Evolutionary conservation across 2,888 invertebrate genomes (phyloP), one percentile per base, ranked within the genome.

Genomic region (Euphydryas editha): DNA sequence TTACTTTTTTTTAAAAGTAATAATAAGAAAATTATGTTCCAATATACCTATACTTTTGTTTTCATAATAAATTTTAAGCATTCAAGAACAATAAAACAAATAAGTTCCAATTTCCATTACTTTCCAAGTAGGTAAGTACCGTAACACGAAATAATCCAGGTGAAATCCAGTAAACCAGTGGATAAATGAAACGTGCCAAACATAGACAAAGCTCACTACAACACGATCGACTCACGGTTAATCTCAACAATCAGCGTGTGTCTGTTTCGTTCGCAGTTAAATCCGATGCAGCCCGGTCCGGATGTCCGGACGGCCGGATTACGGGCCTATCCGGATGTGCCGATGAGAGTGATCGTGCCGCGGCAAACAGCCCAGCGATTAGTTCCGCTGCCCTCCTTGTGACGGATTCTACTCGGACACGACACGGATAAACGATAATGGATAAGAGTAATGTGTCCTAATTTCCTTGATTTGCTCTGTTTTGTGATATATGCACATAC

Each of bases 231-330:
- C 73, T 73, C 70, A 73, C 77, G 77, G 80, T 87, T 89, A 89
- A 89, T 89, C 90, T 89, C 84, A 81, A 88, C 86, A 85, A 88
- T 89, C 86, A 85, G 76, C 75, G 80, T 81, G 75, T 78, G 80
- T 83, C 81, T 86, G 84, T 89, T 90, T 90, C 83, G 84, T 84
- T 85, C 83, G 76, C 85, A 87, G 87, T 74, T 86, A 86, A 87
- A 85, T 81, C 86, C 83, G 77, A 73, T 72, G 72, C 71, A 72
- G 64, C 63, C 62, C 62, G 60, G 37, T 78, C 84, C 82, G 77
- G 77, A 76, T 77, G 75, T 78, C 79, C 81, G 76, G 76, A 76
- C 73, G 67, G 60, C 73, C 69, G 87, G 88, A 86, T 88, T 85
- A 85, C 82, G 75, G 76, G 79, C 78, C 79, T 79, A 75, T 77